These are phyloP conservation scores for Drosophila anomalipes DNA, from an alignment of 2,888 invertebrate species.

Conservation along the genomic window DNA sequence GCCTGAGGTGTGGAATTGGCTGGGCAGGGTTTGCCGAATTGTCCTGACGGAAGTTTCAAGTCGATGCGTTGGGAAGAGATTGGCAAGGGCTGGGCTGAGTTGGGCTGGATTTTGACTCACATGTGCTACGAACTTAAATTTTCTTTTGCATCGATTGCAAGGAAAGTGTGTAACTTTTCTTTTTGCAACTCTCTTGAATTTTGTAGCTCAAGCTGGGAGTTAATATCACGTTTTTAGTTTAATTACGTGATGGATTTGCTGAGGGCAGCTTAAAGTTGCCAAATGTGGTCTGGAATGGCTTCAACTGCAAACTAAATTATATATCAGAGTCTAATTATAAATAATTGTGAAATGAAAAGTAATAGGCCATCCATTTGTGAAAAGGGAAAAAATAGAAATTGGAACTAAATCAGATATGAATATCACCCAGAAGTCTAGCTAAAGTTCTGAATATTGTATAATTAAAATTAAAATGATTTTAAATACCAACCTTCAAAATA, in stretches of 20 bases:
- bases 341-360: conserved; percentile 1
- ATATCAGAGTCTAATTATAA: conserved; percentile 11
- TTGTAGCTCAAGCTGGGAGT: conserved; percentile 53
- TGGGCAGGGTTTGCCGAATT: conserved; percentile 49
- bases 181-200: conserved; percentile 37
- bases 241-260: conserved; percentile 71
- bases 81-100: background rate
- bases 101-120: conserved; percentile 25
- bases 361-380: background rate
- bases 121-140: conserved; percentile 65
- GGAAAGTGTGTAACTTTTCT: conserved; percentile 28
- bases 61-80: background rate
- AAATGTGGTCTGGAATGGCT: conserved; percentile 3
- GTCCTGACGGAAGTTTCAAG: conserved; percentile 43
- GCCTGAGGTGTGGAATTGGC: conserved; percentile 66
- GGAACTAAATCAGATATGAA: background rate
- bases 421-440: background rate
- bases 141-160: conserved; percentile 33
- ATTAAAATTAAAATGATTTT: background rate
- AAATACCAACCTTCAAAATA: background rate
- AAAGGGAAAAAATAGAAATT: background rate
- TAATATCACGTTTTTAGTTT: conserved; percentile 73
- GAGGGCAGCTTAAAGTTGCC: conserved; percentile 42
- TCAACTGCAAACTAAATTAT: conserved; percentile 28
- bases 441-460: background rate